Evolutionary conservation across 2,113 vertebrate species (phyloP).

Genomic region (Thermophis baileyi): DNA sequence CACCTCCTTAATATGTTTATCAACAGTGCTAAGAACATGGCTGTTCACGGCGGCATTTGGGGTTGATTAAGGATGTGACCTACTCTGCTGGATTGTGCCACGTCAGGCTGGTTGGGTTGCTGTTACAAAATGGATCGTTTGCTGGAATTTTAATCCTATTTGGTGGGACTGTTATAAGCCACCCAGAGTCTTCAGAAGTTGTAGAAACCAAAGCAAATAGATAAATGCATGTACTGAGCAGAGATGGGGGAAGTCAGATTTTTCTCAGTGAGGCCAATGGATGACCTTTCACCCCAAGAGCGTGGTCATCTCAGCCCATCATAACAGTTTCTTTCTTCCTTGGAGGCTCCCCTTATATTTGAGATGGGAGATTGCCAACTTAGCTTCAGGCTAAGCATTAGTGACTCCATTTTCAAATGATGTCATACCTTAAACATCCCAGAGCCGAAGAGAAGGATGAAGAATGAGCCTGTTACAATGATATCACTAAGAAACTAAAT

Average conservation of each 20-base stretch:
- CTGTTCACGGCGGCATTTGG: neutral
- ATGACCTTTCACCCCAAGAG: neutral
- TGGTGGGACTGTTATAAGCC: neutral
- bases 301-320: neutral
- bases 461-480: constrained; percentile 7
- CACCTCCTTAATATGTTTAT: neutral
- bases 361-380: constrained; percentile 18
- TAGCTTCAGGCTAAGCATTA: neutral
- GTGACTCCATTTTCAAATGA: neutral
- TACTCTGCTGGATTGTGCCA: neutral
- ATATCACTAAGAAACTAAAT: neutral
- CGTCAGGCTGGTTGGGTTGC: neutral
- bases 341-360: constrained; percentile 1
- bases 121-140: neutral
- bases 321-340: neutral
- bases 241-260: neutral
- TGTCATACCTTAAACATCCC: neutral
- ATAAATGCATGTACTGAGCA: neutral
- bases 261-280: neutral
- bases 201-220: neutral
- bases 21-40: neutral
- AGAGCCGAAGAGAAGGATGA: neutral
- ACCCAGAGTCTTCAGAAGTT: neutral
- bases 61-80: neutral
- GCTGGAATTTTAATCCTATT: neutral